These are phyloP conservation scores for Caenorhabditis doughertyi DNA, from an alignment of 2,888 invertebrate genomes.

Conservation along the genomic window DNA sequence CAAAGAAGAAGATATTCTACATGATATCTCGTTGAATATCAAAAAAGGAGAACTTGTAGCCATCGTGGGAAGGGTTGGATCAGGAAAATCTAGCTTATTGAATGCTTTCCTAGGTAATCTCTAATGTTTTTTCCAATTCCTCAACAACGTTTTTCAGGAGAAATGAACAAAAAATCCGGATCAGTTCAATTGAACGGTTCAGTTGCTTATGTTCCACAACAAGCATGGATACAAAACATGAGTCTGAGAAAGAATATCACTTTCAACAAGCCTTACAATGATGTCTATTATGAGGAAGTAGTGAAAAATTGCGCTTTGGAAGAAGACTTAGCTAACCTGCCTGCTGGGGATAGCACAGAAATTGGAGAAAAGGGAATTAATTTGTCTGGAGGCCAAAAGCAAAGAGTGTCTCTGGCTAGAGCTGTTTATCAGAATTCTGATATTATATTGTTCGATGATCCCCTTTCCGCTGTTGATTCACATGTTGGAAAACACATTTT, in stretches of 20 bases:
- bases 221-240: conserved; percentile 99
- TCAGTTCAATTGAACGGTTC: conserved; percentile 83
- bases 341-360: conserved; percentile 79
- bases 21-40: conserved; percentile 1
- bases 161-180: conserved; percentile 85
- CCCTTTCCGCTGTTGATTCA: conserved; percentile 94
- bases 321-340: conserved; percentile 77
- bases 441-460: conserved; percentile 95
- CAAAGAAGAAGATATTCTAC: neutral
- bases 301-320: conserved; percentile 79
- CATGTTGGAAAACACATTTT: conserved; percentile 99
- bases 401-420: conserved; percentile 92
- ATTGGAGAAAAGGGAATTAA: conserved; percentile 80
- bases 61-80: conserved; percentile 81
- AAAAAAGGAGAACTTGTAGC: conserved; percentile 71
- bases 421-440: conserved; percentile 93
- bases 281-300: conserved; percentile 80
- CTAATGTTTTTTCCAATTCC: neutral
- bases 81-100: conserved; percentile 86
- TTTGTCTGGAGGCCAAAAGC: conserved; percentile 81
- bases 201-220: conserved; percentile 93
- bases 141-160: conserved; percentile 82
- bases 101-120: conserved; percentile 87
- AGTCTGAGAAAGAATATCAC: conserved; percentile 94
- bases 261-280: conserved; percentile 85